phyloP scores from a whole-genome alignment of 2,797 vertebrate species.

The Pseudotriccus pelzelni region DNA sequence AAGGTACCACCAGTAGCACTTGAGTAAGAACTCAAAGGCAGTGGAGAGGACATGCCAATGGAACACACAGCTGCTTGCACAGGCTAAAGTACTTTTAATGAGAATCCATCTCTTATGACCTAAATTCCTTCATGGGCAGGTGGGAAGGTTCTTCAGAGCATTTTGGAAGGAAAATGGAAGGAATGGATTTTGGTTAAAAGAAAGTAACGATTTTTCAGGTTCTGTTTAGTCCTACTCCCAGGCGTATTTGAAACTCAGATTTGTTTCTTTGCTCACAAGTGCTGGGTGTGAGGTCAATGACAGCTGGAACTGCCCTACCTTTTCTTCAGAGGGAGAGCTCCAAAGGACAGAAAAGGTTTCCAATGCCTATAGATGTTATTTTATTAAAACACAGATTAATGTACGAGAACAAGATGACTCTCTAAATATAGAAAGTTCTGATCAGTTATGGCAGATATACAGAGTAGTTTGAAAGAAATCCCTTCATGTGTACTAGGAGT shows the following conservation, averaged over 20 bases:
- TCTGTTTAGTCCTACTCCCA: background rate
- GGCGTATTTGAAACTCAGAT: background rate
- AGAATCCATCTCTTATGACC: background rate
- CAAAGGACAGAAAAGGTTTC: background rate
- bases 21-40: no score
- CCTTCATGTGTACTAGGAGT: background rate
- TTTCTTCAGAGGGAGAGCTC: background rate
- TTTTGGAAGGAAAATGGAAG: background rate
- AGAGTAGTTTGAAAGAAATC: background rate
- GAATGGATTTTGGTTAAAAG: background rate
- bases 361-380: background rate
- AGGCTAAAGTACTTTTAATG: background rate
- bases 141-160: background rate
- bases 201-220: fast-evolving
- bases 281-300: background rate
- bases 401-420: background rate
- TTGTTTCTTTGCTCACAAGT: background rate
- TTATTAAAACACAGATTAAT: background rate
- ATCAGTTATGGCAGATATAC: background rate
- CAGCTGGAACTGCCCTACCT: background rate
- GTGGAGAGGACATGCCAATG: background rate
- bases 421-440: background rate
- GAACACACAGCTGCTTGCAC: background rate
- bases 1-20: background rate
- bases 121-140: background rate